Evolutionary conservation across 2,797 vertebrate species (phyloP).

Genomic region (Cynopterus sphinx): DNA sequence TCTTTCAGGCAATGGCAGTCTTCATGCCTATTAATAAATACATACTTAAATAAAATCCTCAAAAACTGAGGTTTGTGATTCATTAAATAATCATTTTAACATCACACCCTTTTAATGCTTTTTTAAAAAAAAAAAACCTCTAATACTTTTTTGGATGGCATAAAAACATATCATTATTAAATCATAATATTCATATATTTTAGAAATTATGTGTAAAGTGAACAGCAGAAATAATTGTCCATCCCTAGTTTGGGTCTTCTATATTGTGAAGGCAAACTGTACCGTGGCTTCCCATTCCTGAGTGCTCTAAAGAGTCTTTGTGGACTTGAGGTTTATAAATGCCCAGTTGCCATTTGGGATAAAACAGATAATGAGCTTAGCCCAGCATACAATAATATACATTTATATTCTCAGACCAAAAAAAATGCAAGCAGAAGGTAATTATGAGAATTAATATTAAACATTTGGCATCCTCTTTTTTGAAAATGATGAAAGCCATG

Average conservation of each 20-base stretch:
- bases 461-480: background rate
- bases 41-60: background rate
- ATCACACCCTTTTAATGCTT: slow-evolving; percentile 70
- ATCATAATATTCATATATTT: background rate
- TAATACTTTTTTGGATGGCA: background rate
- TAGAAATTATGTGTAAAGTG: background rate
- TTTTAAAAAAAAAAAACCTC: slow-evolving; percentile 55
- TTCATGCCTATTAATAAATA: slow-evolving; percentile 44
- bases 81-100: slow-evolving; percentile 75
- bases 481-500: background rate
- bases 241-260: background rate
- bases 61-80: slow-evolving; percentile 42
- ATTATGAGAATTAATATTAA: background rate
- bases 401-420: background rate
- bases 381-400: background rate
- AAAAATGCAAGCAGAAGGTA: background rate
- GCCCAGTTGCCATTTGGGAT: background rate
- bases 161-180: background rate
- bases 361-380: background rate
- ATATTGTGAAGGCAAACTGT: background rate
- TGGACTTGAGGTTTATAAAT: background rate
- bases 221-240: background rate
- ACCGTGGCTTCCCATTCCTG: background rate
- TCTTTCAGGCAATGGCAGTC: slow-evolving; percentile 70
- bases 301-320: background rate